A percentile compares a stretch with the other conserved stretches of the same genome.
Conservation (phyloP, 1,140 invertebrate species). For the Coenobita brevimanus region DNA sequence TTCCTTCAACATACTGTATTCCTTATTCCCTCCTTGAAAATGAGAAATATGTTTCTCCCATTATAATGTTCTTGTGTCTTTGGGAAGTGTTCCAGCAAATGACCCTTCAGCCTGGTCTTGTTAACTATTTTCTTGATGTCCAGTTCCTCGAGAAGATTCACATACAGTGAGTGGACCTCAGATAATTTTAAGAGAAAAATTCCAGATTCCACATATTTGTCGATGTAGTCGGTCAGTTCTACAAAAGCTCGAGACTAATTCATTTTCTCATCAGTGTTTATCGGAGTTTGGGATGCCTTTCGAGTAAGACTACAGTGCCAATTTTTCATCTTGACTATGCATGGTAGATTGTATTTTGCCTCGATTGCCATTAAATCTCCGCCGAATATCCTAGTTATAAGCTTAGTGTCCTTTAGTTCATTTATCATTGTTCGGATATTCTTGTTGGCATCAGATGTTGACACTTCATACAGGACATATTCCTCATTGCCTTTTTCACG, state of each 20-base stretch:
- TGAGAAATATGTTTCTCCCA: constrained; percentile 4
- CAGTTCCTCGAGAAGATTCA: not conserved
- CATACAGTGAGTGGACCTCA: constrained; percentile 3
- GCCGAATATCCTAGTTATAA: not conserved
- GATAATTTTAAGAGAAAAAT: constrained; percentile 27
- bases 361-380: constrained; percentile 28
- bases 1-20: not conserved
- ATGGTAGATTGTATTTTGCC: constrained; percentile 2
- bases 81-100: constrained; percentile 9
- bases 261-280: constrained; percentile 24
- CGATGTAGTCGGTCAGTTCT: constrained; percentile 16
- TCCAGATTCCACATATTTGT: not conserved
- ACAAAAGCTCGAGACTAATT: not conserved
- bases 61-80: constrained; percentile 19
- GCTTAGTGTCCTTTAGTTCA: constrained; percentile 1
- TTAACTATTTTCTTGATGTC: constrained; percentile 5
- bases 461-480: not conserved
- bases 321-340: not conserved
- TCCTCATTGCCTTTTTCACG: not conserved
- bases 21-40: constrained; percentile 13
- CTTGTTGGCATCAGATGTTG: constrained; percentile 18
- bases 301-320: not conserved
- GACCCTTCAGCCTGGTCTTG: constrained; percentile 38
- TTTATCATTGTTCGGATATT: constrained; percentile 9
- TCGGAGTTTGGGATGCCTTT: not conserved